phyloP scores from a whole-genome alignment of 2,888 invertebrate genomes.

The Synanthedon andrenaeformis region DNA sequence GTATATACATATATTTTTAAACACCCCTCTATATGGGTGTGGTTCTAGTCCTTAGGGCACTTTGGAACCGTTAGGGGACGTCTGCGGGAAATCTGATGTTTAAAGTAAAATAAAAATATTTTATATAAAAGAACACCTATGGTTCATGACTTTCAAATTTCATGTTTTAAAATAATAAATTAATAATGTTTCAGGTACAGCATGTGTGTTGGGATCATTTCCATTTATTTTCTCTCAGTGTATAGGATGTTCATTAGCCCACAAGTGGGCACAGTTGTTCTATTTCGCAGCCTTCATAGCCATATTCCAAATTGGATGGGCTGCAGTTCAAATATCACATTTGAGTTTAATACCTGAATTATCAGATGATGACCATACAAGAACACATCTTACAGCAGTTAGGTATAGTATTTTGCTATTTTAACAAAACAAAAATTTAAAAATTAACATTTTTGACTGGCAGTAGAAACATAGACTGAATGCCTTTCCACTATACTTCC shows the following conservation, averaged over 20 bases:
- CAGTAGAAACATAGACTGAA: too few species aligned
- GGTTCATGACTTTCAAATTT: too few species aligned
- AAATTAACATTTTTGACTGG: neutral
- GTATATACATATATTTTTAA: too few species aligned
- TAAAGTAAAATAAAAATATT: too few species aligned
- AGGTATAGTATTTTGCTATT: constrained; percentile 56
- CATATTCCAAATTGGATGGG: constrained; percentile 95
- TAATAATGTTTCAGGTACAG: constrained; percentile 70
- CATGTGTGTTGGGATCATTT: constrained; percentile 82
- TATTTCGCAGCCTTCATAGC: constrained; percentile 83
- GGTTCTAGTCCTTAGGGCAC: too few species aligned
- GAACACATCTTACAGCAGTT: constrained; percentile 82
- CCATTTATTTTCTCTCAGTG: constrained; percentile 90
- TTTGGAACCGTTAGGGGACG: too few species aligned
- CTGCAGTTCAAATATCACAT: constrained; percentile 91
- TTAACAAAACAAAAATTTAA: neutral
- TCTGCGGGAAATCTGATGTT: too few species aligned
- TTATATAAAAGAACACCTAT: too few species aligned
- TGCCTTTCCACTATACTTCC: too few species aligned
- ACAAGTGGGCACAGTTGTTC: constrained; percentile 77
- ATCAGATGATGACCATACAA: constrained; percentile 78
- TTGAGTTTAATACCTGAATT: constrained; percentile 88
- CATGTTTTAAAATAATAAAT: neutral
- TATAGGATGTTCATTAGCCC: constrained; percentile 72
- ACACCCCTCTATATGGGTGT: too few species aligned